phyloP scores from a whole-genome alignment of 2,113 vertebrate genomes.

The Epinephelus moara region DNA sequence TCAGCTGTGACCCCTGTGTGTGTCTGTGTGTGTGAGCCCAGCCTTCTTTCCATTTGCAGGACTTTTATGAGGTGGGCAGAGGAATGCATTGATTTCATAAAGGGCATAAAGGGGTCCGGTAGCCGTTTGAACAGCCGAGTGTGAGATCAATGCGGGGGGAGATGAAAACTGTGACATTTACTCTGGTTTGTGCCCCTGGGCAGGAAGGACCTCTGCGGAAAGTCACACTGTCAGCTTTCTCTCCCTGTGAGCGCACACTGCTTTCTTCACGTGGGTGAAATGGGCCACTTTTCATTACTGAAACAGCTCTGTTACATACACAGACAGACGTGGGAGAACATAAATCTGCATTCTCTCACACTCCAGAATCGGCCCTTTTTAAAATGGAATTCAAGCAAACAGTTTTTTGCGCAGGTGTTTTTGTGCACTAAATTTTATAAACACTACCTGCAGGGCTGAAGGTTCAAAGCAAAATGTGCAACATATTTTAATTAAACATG shows the following conservation, averaged over 20 bases:
- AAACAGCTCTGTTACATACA: constrained; percentile 23
- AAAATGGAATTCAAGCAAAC: neutral
- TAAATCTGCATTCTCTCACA: constrained; percentile 18
- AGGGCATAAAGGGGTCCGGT: constrained; percentile 73
- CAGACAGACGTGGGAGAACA: neutral
- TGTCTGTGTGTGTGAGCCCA: neutral
- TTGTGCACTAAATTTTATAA: neutral
- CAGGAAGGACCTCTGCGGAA: constrained; percentile 63
- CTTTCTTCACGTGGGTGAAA: constrained; percentile 15
- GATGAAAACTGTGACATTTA: constrained; percentile 78
- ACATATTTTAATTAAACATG: too few species aligned
- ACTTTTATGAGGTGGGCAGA: constrained; percentile 72
- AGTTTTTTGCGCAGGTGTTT: neutral
- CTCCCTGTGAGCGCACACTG: constrained; percentile 13
- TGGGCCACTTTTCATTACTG: constrained; percentile 39
- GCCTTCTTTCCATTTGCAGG: constrained; percentile 45
- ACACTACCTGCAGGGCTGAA: too few species aligned
- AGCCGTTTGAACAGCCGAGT: constrained; percentile 65
- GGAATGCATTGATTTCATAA: constrained; percentile 79
- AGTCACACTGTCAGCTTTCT: constrained; percentile 56
- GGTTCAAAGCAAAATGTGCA: neutral
- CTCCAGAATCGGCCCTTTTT: neutral
- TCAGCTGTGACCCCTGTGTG: constrained; percentile 23
- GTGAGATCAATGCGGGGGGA: constrained; percentile 70
- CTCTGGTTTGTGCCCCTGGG: constrained; percentile 66